Evolutionary conservation across 2,888 invertebrate genomes (phyloP).

Genomic region (Aelia acuminata): DNA sequence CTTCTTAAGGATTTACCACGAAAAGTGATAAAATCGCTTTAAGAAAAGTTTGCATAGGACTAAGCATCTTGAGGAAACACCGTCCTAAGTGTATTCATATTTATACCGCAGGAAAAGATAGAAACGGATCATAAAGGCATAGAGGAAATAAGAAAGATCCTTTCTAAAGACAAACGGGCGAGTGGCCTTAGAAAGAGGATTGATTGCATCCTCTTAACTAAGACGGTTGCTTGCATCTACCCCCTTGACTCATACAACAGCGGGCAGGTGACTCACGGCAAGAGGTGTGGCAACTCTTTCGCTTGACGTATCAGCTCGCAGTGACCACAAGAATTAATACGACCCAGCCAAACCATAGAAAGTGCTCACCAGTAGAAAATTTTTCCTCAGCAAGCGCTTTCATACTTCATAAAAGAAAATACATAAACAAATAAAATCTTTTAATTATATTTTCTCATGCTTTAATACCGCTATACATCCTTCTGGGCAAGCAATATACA

Average conservation of each 20-base stretch:
- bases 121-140: background rate
- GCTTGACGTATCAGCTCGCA: background rate
- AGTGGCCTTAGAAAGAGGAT: background rate
- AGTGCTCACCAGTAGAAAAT: too few species aligned
- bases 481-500: background rate
- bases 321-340: background rate
- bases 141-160: slow-evolving; percentile 40
- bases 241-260: background rate
- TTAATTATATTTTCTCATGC: too few species aligned
- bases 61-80: background rate
- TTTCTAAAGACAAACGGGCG: background rate
- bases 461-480: too few species aligned
- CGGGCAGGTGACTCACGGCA: slow-evolving; percentile 26
- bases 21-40: background rate
- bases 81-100: background rate
- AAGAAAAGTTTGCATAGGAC: background rate
- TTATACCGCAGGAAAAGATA: background rate
- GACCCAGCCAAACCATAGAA: background rate
- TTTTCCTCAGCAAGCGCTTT: too few species aligned
- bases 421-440: too few species aligned
- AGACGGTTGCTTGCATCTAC: background rate
- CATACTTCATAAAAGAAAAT: too few species aligned
- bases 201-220: slow-evolving; percentile 36
- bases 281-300: background rate
- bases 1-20: too few species aligned